Evolutionary conservation across 2,113 vertebrate genomes (phyloP), one percentile per base, ranked within the genome.

Genomic region (Oceanites oceanicus): DNA sequence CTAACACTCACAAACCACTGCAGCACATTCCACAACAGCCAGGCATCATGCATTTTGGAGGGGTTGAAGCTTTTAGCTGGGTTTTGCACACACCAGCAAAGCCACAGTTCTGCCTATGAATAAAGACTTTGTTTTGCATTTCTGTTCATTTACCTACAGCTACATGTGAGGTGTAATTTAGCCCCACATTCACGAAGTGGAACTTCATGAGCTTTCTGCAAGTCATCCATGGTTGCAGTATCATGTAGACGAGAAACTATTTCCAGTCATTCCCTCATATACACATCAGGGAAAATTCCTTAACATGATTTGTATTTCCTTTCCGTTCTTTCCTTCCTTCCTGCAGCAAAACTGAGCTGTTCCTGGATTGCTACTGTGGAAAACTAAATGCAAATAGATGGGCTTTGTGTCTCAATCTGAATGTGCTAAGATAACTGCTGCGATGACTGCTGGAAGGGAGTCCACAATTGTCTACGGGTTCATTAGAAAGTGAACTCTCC

Each of bases 331-430:
- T 32, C 56, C 16, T 72, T 94, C 61, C 44, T 87, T 92, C 53
- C 62, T 74, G 38, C 47, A 80, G 47, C 3, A 4, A 85, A 90
- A 63, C 50, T 36, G 71, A 95, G 36, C 59, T 86, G 42, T 36
- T 95, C 86, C 62, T 80, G n/a, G 71, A 92, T 15, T 84, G 90
- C 36, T 86, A 13, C 67, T 74, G 50, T 86, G 55, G 47, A 88
- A 94, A 94, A 93, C 42, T 36, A 83, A 92, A 92, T 90, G 85
- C 32, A 91, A 94, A 91, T 78, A 93, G 34, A 83, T 53, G 30
- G 65, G 44, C 16, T 77, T 87, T 87, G 30, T 73, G 67, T 53
- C 49, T 90, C 78, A 72, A 30, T 10, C 34, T 53, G 16, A 72
- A 88, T 15, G 61, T 61, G n/a, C 53, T 49, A 75, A 68, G 40